Evolutionary conservation across 2,797 vertebrate species (phyloP).

Genomic region (Leuciscus waleckii): DNA sequence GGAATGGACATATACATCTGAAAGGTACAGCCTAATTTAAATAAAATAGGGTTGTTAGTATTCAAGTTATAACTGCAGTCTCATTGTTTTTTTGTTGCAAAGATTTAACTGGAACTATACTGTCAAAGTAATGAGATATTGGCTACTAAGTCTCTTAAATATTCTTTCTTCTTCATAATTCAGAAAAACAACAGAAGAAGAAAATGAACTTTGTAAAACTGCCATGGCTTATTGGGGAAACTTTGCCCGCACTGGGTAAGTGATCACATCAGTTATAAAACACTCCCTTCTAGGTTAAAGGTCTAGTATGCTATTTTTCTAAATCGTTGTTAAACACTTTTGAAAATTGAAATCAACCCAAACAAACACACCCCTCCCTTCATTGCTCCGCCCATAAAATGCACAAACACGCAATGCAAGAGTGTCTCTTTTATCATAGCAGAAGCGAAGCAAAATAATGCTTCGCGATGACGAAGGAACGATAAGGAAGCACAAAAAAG

Average conservation of each 20-base stretch:
- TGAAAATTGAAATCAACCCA: no score
- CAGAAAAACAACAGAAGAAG: conserved; percentile 72
- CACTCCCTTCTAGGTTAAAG: background rate
- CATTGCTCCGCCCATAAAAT: no score
- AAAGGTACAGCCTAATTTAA: conserved; percentile 32
- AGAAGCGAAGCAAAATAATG: no score
- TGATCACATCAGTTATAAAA: background rate
- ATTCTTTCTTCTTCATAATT: background rate
- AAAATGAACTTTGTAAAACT: conserved; percentile 72
- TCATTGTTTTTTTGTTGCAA: background rate
- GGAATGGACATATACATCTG: conserved; percentile 40
- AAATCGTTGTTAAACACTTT: no score
- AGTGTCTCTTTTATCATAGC: no score
- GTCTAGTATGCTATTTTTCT: no score
- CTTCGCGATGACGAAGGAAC: no score
- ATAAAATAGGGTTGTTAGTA: background rate
- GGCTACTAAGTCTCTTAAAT: background rate
- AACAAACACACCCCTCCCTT: no score
- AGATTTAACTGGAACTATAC: background rate
- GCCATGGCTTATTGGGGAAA: conserved; percentile 85
- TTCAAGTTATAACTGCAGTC: background rate
- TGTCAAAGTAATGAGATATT: background rate
- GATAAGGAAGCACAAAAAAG: no score
- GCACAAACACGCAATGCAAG: no score
- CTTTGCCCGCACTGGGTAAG: conserved; percentile 84